These are phyloP conservation scores for Halisarca cf. caerulea DNA, from an alignment of 37 sponge, comb jelly and placozoan genomes.

Conservation along the genomic window DNA sequence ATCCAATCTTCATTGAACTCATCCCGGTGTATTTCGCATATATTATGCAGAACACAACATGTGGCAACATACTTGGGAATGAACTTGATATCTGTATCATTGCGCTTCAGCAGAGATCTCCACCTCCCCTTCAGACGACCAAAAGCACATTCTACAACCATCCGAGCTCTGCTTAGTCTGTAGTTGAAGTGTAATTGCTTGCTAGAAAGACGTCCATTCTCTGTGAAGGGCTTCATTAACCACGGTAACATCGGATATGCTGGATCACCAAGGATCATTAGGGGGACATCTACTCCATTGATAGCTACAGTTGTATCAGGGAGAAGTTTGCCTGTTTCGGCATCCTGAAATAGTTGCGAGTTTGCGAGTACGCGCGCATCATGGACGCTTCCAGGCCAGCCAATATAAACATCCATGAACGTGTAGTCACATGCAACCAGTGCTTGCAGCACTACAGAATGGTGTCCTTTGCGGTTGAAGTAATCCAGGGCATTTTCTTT, in stretches of 20 bases:
- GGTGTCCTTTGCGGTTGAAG: conserved; percentile 22
- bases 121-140: conserved; percentile 61
- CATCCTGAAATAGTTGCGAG: conserved; percentile 29
- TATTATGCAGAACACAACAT: conserved; percentile 31
- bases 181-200: conserved; percentile 39
- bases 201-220: not conserved
- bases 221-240: conserved; percentile 54
- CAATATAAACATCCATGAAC: not conserved
- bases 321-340: not conserved
- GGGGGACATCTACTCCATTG: conserved; percentile 19
- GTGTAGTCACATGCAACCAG: conserved; percentile 5
- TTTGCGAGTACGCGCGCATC: conserved; percentile 41
- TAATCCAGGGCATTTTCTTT: conserved; percentile 27
- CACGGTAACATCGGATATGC: conserved; percentile 19
- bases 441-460: conserved; percentile 37
- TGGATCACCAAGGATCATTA: no score
- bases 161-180: conserved; percentile 49
- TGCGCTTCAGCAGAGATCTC: conserved; percentile 40
- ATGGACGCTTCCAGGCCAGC: conserved; percentile 35
- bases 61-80: conserved; percentile 15
- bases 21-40: conserved; percentile 34
- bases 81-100: not conserved
- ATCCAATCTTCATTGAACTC: conserved; percentile 30
- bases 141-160: conserved; percentile 55
- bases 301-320: conserved; percentile 35